Conservation (phyloP, 2,888 invertebrate species). For the Ceriagrion tenellum region DNA sequence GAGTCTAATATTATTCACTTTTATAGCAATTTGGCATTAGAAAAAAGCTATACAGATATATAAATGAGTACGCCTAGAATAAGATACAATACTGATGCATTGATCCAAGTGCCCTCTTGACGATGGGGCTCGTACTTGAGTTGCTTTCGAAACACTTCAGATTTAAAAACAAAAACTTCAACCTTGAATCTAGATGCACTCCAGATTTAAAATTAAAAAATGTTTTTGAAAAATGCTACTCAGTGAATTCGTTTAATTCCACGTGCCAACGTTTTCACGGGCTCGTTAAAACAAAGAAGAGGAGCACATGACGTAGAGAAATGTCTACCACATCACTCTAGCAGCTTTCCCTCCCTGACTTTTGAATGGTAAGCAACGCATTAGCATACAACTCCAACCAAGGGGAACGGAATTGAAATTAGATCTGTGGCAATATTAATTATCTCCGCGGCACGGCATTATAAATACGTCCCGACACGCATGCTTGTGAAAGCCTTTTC, state of each 20-base stretch:
- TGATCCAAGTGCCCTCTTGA: too few species aligned
- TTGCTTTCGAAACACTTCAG: too few species aligned
- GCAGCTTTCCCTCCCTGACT: background rate
- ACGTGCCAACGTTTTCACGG: background rate
- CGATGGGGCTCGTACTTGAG: too few species aligned
- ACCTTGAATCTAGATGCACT: too few species aligned
- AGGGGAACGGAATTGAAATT: background rate
- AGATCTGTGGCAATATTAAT: conserved; percentile 12
- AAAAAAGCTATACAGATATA: too few species aligned
- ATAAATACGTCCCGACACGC: background rate
- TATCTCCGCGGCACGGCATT: conserved; percentile 15
- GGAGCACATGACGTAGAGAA: background rate
- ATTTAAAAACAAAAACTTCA: too few species aligned
- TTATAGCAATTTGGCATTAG: too few species aligned
- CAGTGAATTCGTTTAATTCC: background rate
- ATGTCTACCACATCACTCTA: background rate
- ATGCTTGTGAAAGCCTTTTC: conserved; percentile 50
- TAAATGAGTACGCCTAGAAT: too few species aligned
- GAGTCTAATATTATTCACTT: too few species aligned
- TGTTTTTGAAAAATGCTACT: background rate
- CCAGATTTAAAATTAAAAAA: background rate
- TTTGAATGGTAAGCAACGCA: background rate
- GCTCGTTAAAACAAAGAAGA: background rate
- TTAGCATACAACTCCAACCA: conserved; percentile 16
- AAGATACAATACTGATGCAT: too few species aligned